These are phyloP conservation scores for Ceyx cyanopectus DNA, from an alignment of 2,113 vertebrate genomes.

Conservation along the genomic window DNA sequence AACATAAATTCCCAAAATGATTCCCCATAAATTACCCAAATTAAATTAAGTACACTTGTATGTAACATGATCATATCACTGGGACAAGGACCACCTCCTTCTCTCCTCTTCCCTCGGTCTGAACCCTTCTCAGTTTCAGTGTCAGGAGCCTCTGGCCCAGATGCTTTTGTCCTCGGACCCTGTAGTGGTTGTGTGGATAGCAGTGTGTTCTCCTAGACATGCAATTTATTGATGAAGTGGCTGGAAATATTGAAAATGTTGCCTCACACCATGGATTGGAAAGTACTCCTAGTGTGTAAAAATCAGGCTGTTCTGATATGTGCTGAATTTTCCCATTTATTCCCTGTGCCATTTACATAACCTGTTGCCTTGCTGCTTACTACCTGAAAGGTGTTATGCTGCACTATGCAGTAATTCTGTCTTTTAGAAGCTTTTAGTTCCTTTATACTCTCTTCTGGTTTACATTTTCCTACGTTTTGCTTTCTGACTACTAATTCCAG, in stretches of 20 bases:
- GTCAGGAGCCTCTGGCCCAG: neutral
- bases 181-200: neutral
- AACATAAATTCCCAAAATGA: neutral
- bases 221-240: neutral
- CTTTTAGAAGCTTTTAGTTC: neutral
- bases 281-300: neutral
- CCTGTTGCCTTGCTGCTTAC: neutral
- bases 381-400: neutral
- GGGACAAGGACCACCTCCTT: neutral
- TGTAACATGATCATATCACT: no score
- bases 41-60: no score
- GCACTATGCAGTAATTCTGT: neutral
- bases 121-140: neutral
- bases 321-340: neutral
- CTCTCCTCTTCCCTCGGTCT: neutral
- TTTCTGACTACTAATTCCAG: conserved; percentile 7
- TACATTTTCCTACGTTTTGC: neutral
- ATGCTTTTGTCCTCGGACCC: neutral
- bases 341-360: conserved; percentile 16
- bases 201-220: neutral
- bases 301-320: neutral
- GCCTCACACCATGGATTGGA: neutral
- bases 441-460: neutral
- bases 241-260: neutral
- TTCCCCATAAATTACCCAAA: no score